Conservation (phyloP, 2,113 vertebrate genomes). For the Nycticorax nycticorax region DNA sequence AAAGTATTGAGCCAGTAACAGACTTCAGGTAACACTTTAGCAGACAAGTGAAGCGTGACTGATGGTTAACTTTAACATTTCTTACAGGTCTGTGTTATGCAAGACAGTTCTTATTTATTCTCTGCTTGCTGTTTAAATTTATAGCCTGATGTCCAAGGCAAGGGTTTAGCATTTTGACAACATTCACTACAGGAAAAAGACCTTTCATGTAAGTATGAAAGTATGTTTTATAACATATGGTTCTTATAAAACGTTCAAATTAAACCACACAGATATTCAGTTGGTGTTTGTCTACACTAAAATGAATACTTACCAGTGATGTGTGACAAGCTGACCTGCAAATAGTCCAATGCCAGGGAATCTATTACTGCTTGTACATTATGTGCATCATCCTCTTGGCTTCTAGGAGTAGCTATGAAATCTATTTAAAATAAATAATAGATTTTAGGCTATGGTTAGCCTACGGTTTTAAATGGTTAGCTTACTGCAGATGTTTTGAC, state of each 20-base stretch:
- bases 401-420: slow-evolving; percentile 80
- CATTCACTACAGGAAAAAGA: not conserved
- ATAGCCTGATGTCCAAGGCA: not conserved
- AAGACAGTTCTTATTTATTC: not conserved
- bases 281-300: not conserved
- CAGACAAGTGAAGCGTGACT: not conserved
- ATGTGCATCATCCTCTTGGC: slow-evolving; percentile 90
- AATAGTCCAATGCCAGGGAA: slow-evolving; percentile 94
- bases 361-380: slow-evolving; percentile 95
- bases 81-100: not conserved
- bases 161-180: not conserved
- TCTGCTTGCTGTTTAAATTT: not conserved
- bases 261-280: not conserved
- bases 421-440: slow-evolving; percentile 72
- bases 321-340: slow-evolving; percentile 96
- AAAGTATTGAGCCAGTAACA: not conserved
- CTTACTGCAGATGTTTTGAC: not conserved
- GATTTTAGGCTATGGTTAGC: not conserved
- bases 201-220: not conserved
- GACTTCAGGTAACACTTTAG: not conserved
- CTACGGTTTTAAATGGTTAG: not conserved
- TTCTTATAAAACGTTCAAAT: not conserved
- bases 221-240: not conserved
- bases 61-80: not conserved
- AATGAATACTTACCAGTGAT: slow-evolving; percentile 85